A percentile compares a stretch with the other conserved stretches of the same genome.
phyloP scores from a whole-genome alignment of 2,797 vertebrate species.

The Pelobates cultripes region DNA sequence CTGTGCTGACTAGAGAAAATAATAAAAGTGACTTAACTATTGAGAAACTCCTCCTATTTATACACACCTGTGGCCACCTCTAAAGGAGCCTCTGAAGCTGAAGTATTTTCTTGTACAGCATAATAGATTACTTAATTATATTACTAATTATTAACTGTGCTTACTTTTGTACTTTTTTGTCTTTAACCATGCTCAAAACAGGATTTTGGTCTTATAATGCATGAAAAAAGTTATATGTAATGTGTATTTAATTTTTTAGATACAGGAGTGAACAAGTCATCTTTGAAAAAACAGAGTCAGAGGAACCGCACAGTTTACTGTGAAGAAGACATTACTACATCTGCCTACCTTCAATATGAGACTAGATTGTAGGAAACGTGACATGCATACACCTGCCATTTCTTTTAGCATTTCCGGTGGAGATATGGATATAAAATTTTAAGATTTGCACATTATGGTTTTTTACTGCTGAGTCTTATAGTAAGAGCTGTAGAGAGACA shows the following conservation, averaged over 20 bases:
- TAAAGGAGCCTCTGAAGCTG: too few relatives aligned
- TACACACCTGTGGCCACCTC: too few relatives aligned
- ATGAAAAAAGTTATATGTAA: background rate
- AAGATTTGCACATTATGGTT: background rate
- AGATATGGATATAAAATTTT: background rate
- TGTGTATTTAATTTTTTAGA: background rate
- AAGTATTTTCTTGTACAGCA: too few relatives aligned
- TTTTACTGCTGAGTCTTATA: background rate
- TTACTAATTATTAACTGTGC: background rate
- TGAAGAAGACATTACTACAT: conserved; percentile 5
- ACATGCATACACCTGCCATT: background rate
- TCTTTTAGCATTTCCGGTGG: background rate
- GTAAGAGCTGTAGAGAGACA: background rate
- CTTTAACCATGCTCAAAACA: too few relatives aligned
- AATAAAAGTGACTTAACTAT: too few relatives aligned
- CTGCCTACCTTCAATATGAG: conserved; percentile 23
- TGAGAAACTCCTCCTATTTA: too few relatives aligned
- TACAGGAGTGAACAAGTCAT: background rate
- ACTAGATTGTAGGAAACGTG: background rate
- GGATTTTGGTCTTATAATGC: background rate
- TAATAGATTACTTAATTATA: too few relatives aligned
- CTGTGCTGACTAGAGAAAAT: too few relatives aligned
- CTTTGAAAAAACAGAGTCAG: background rate
- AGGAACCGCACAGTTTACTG: background rate
- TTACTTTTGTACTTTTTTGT: background rate